These are phyloP conservation scores for Polietes domitor DNA, from an alignment of 2,888 invertebrate species.

Conservation along the genomic window DNA sequence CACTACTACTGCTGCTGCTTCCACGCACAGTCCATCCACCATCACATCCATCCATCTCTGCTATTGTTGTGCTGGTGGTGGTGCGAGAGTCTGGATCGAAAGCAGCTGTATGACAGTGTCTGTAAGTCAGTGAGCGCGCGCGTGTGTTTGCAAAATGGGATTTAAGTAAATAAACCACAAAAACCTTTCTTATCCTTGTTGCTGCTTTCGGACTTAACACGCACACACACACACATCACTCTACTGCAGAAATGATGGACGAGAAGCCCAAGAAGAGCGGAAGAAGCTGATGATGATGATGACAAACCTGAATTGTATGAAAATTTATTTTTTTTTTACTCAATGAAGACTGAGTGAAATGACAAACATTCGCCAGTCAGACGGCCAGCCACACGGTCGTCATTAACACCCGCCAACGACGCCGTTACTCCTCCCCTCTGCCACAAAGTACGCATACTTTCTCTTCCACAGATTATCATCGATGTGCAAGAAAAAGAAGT, in stretches of 20 bases:
- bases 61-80: neutral
- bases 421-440: neutral
- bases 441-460: neutral
- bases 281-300: neutral
- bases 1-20: too few species aligned
- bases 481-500: neutral
- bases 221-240: neutral
- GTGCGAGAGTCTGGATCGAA: neutral
- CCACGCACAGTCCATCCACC: neutral
- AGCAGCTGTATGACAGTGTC: neutral
- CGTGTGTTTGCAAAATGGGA: neutral
- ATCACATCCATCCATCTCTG: neutral
- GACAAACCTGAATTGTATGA: neutral
- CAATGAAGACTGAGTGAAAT: neutral
- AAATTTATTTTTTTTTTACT: neutral
- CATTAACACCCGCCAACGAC: neutral
- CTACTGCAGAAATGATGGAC: too few species aligned
- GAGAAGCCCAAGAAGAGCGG: too few species aligned
- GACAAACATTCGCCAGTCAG: neutral
- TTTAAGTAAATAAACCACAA: conserved; percentile 21
- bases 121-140: neutral
- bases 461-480: neutral
- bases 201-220: neutral
- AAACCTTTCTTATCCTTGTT: neutral
- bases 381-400: neutral